Evolutionary conservation across 2,797 vertebrate species (phyloP).

Genomic region (Eospalax fontanierii): DNA sequence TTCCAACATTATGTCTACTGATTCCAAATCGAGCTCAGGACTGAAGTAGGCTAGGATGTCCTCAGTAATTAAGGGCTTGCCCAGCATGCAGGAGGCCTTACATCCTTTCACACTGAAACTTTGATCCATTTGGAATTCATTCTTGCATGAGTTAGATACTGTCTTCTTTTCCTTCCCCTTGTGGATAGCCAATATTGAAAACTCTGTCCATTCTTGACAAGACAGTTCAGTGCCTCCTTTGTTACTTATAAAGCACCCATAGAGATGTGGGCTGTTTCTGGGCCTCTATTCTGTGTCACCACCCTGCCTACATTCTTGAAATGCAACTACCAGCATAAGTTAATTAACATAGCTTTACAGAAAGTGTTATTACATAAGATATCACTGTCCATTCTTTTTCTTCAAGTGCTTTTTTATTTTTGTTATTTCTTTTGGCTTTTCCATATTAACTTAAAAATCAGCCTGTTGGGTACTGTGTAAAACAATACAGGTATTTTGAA

Average conservation of each 20-base stretch:
- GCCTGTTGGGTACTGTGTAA: background rate
- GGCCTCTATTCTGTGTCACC: background rate
- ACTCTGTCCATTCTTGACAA: background rate
- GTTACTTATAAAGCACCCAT: background rate
- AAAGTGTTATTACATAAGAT: constrained; percentile 8
- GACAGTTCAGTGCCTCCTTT: background rate
- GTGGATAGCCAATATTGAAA: constrained; percentile 4
- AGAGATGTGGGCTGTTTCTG: background rate
- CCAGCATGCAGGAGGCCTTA: background rate
- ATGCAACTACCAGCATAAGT: background rate
- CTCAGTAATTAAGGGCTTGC: background rate
- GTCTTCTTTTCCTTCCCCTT: background rate
- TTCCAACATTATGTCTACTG: background rate
- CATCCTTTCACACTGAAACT: constrained; percentile 5
- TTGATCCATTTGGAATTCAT: constrained; percentile 48
- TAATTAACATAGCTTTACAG: background rate
- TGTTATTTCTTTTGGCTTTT: constrained; percentile 21
- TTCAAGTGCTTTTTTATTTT: constrained; percentile 22
- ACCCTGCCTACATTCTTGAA: background rate
- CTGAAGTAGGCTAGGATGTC: background rate
- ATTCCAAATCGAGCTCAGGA: background rate
- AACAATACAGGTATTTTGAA: no score
- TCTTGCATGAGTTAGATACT: background rate
- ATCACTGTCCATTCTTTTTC: constrained; percentile 31
- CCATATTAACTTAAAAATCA: constrained; percentile 53